phyloP scores from a whole-genome alignment of 2,113 vertebrate species.

The Petromus typicus region DNA sequence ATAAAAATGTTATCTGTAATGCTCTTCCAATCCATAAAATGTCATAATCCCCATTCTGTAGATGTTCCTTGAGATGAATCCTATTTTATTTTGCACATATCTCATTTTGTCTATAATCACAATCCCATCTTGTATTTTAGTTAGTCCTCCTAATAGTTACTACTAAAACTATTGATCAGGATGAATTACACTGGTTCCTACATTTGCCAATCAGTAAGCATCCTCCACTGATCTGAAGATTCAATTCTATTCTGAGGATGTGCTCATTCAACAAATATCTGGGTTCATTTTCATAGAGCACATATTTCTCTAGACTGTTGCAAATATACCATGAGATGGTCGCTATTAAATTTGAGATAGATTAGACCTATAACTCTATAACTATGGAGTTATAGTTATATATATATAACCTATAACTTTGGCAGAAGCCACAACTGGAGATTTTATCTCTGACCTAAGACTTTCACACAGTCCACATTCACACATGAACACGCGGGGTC shows the following conservation, averaged over 20 bases:
- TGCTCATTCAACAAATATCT: not conserved
- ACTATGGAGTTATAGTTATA: no score
- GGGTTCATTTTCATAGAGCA: not conserved
- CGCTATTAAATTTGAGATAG: not conserved
- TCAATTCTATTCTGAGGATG: not conserved
- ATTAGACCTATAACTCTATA: not conserved
- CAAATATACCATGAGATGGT: not conserved
- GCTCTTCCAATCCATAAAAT: no score
- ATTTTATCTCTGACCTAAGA: not conserved
- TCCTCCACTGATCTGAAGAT: not conserved
- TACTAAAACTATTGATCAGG: not conserved
- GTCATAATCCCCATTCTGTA: not conserved
- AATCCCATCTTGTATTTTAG: not conserved
- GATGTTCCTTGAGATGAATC: not conserved
- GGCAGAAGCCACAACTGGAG: not conserved
- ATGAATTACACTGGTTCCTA: not conserved
- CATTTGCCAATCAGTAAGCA: not conserved
- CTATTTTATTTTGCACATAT: not conserved
- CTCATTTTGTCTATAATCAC: not conserved
- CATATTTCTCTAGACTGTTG: not conserved
- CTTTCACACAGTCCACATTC: not conserved
- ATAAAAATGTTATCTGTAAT: not conserved
- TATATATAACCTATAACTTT: not conserved
- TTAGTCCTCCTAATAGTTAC: not conserved
- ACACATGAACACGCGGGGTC: not conserved